These are phyloP conservation scores for Eupsilia transversa DNA, from an alignment of 2,888 invertebrate genomes.

Conservation along the genomic window DNA sequence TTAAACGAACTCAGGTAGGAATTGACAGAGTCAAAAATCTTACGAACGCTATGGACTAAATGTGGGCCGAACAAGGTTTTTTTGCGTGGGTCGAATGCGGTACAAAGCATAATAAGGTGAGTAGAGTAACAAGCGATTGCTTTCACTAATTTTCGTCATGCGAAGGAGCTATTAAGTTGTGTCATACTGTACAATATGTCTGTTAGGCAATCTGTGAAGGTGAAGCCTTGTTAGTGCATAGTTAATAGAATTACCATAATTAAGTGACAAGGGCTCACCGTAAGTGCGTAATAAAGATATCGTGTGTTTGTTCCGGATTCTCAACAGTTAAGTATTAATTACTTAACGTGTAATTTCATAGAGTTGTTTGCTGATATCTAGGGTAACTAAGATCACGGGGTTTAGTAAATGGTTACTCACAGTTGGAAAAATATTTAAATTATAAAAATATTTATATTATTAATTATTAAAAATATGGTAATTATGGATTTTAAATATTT, in stretches of 20 bases:
- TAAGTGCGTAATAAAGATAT: conserved; percentile 24
- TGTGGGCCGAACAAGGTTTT: background rate
- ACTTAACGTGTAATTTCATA: no score
- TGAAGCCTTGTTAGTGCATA: conserved; percentile 34
- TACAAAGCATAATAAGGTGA: background rate
- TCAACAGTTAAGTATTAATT: background rate
- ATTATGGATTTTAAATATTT: no score
- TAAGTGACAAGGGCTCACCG: conserved; percentile 26
- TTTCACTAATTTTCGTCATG: background rate
- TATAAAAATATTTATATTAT: no score
- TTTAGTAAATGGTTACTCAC: background rate
- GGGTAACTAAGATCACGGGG: background rate
- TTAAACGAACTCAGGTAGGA: background rate
- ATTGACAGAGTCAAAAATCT: background rate
- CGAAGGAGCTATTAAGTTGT: no score
- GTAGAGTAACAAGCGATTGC: background rate
- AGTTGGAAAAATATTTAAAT: background rate
- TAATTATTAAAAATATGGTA: no score
- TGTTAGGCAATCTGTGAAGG: conserved; percentile 9
- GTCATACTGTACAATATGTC: background rate
- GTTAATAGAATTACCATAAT: conserved; percentile 43
- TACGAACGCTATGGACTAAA: background rate
- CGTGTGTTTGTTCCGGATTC: conserved; percentile 13
- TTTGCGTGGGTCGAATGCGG: background rate
- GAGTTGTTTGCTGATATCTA: background rate